Base-by-base conservation (phyloP, 2,888 invertebrate species). In the Amblyjoppa proteus region DNA sequence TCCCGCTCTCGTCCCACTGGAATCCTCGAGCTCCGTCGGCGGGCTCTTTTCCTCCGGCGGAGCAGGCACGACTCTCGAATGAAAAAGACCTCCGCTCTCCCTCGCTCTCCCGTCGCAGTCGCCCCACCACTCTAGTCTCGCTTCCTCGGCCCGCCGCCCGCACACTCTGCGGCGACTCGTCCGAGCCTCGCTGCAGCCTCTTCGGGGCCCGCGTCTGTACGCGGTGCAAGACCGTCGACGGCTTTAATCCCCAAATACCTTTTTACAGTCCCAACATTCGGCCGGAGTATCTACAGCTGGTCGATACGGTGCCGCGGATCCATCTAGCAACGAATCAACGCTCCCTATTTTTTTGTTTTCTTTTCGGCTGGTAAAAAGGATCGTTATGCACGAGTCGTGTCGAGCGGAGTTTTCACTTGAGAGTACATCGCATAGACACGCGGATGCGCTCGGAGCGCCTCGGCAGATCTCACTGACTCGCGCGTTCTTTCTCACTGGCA, bases 1-100 rank as follows among this genome's bases (percentile, higher is more conserved):
- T 78, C 69, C 74, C 68, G 86, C 85, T 70, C 80, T 82, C 79
- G n/a, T 20, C 77, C 49, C 83, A 28, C 83, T 78, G 61, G 76
- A 58, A 71, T 83, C 71, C 56, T 77, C 83, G 70, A 66, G 70
- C 28, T 70, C 38, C 28, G 34, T 49, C 56, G 0, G 31, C 45
- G 20, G 49, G 6, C n/a, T 66, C 56, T 70, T 73, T 45, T 66
- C 25, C 66, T 34, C 2, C 64, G 68, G 51, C 20, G 45, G 31
- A 28, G 49, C 16, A 13, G 38, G 56, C 41, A 75, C 61, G 41
- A 75, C 66, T 75, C 84, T 86, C 74, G 66, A 77, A 83, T 76
- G 71, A 41, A 56, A 56, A 49, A 56, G 66, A 61, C 49, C 51
- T 49, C 16, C 71, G 38, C 68, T 51, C 78, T 68, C 78, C 56